phyloP scores from a whole-genome alignment of 2,888 invertebrate genomes.

The Bugulina stolonifera region DNA sequence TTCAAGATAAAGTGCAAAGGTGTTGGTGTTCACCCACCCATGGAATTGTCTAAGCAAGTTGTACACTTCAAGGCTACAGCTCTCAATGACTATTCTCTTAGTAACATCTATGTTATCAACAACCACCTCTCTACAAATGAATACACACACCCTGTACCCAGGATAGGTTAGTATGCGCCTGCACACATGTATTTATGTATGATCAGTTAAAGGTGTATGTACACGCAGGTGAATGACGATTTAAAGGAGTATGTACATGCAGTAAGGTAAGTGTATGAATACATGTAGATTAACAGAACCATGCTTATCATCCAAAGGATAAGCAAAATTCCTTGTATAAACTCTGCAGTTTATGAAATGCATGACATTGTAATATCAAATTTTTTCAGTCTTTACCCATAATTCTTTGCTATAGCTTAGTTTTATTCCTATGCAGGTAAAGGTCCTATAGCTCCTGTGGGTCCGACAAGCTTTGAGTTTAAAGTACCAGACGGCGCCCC shows the following conservation, averaged over 20 bases:
- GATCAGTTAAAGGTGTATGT: too few relatives aligned
- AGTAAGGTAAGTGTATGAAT: too few relatives aligned
- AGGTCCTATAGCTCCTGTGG: constrained; percentile 46
- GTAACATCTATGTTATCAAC: constrained; percentile 46
- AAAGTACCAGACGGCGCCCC: constrained; percentile 47
- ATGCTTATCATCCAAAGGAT: too few relatives aligned
- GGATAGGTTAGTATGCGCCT: constrained; percentile 51
- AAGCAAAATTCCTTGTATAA: too few relatives aligned
- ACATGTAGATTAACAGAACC: too few relatives aligned
- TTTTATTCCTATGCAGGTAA: constrained; percentile 40
- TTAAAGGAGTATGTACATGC: too few relatives aligned
- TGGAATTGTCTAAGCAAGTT: constrained; percentile 48
- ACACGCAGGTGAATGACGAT: too few relatives aligned
- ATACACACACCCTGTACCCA: constrained; percentile 51
- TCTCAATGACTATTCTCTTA: constrained; percentile 46
- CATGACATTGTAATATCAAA: too few relatives aligned
- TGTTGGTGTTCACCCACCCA: constrained; percentile 50
- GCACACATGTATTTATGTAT: too few relatives aligned
- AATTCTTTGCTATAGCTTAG: too few relatives aligned
- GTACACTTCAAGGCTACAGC: constrained; percentile 51
- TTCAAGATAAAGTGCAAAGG: constrained; percentile 50
- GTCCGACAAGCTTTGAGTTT: constrained; percentile 53
- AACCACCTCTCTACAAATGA: constrained; percentile 49
- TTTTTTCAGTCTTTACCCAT: too few relatives aligned
- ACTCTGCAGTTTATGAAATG: too few relatives aligned